Base-by-base conservation (phyloP, 2,797 vertebrate genomes). In the Craterocephalus amniculus region DNA sequence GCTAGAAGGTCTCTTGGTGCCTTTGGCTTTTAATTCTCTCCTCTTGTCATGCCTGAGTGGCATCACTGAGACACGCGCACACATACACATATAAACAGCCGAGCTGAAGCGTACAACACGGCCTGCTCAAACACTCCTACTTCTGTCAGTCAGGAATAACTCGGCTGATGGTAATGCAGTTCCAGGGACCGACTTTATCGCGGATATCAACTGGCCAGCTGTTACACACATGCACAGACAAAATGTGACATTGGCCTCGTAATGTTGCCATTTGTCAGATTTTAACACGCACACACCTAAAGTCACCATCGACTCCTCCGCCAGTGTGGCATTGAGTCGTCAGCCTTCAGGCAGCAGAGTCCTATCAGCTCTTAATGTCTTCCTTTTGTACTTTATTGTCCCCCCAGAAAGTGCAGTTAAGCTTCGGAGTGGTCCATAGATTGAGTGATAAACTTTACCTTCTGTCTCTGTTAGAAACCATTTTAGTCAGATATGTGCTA, bases 31-130 rank as follows among this genome's bases (percentile, higher is more conserved):
- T 87, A 88, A 86, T 91, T 92, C 81, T 83, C 85, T 79, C 64
- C 79, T 81, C 63, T 78, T 86, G 88, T 91, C 89, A 89, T 85
- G 91, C 78, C 84, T 87, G 85, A 88, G 82, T 86, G 89, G 81
- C 87, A 88, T 76, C 80, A 49, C 52, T 6, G 54, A 83, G 24
- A 64, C 48, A 68, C 40, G 5, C 40, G 11, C 45, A 48, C 45
- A 48, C n/a, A 45, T n/a, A n/a, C 63, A 60, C 31, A 36, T 29
- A 64, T 27, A 55, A 55, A 58, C 70, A 64, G 24, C 13, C 48
- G 35, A 31, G 6, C 18, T n/a, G 56, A 62, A n/a, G 55, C 59
- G 38, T 55, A 27, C 54, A 14, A 12, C 62, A 35, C 45, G 43
- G 58, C 32, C 22, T n/a, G 26, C 35, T 64, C 64, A 67, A 52